Evolutionary conservation across 2,888 invertebrate genomes (phyloP).

Genomic region (Lasioglossum villosulum): DNA sequence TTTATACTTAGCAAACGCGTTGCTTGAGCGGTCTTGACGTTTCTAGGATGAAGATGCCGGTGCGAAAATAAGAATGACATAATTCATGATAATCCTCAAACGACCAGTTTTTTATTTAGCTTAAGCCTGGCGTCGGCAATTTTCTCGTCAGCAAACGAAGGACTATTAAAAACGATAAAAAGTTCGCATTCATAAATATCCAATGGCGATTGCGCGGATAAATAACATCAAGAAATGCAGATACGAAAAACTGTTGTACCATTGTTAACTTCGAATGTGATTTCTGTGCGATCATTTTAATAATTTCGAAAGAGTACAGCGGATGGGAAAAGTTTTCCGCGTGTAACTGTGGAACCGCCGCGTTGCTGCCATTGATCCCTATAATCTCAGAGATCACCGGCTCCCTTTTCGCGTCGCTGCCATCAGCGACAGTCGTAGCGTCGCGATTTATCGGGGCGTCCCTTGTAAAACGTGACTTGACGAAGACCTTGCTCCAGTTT

Average conservation of each 20-base stretch:
- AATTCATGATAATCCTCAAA: neutral
- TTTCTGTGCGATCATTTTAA: neutral
- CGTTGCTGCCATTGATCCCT: neutral
- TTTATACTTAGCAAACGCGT: neutral
- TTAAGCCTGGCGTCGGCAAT: neutral
- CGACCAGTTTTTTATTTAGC: neutral
- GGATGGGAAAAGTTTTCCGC: neutral
- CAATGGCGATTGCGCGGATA: no score
- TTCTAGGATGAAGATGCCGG: slow-evolving; percentile 6
- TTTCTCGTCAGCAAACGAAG: neutral
- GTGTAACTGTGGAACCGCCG: neutral
- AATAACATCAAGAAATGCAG: neutral
- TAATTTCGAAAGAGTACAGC: neutral
- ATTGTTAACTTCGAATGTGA: neutral
- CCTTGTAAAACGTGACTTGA: slow-evolving; percentile 62
- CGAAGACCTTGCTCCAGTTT: slow-evolving; percentile 71
- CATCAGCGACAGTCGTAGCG: slow-evolving; percentile 13
- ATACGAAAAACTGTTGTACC: neutral
- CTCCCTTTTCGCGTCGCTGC: slow-evolving; percentile 8
- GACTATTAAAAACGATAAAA: no score
- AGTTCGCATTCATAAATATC: no score
- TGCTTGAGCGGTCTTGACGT: neutral
- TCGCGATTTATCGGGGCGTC: slow-evolving; percentile 47
- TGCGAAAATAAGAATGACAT: slow-evolving; percentile 6
- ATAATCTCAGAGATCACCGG: slow-evolving; percentile 8